A percentile compares a stretch with the other conserved stretches of the same genome.
phyloP scores from a whole-genome alignment of 1,140 invertebrate species.

The Hirudo medicinalis region DNA sequence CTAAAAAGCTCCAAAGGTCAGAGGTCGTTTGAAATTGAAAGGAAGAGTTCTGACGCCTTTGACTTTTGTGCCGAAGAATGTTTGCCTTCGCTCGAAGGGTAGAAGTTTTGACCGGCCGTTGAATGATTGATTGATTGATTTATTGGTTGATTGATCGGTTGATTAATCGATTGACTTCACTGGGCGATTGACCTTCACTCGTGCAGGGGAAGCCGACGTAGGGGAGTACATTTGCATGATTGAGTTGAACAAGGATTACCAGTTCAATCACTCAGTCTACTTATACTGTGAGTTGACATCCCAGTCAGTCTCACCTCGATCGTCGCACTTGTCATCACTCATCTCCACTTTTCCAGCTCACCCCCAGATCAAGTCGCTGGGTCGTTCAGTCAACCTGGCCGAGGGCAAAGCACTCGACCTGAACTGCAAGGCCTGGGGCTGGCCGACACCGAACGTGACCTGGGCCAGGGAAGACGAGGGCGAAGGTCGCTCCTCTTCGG shows the following conservation, averaged over 20 bases:
- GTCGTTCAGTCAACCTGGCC: slow-evolving; percentile 7
- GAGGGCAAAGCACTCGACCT: slow-evolving; percentile 5
- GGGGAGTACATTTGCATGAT: slow-evolving; percentile 10
- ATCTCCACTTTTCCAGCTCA: neutral
- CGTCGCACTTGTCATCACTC: neutral
- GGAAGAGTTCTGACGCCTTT: too few species aligned
- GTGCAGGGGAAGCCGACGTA: slow-evolving; percentile 11
- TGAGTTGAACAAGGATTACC: slow-evolving; percentile 6
- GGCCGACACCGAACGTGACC: slow-evolving; percentile 14
- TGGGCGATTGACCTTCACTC: neutral
- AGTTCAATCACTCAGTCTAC: slow-evolving; percentile 7
- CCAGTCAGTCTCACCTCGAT: neutral
- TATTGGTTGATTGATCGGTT: too few species aligned
- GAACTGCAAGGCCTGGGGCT: slow-evolving; percentile 14
- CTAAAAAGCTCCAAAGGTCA: too few species aligned
- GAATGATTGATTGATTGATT: too few species aligned
- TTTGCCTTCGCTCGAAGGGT: too few species aligned
- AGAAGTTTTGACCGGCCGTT: too few species aligned
- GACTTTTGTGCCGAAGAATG: too few species aligned
- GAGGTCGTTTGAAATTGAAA: too few species aligned
- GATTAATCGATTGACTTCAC: too few species aligned
- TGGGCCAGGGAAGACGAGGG: neutral
- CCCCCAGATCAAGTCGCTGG: slow-evolving; percentile 11
- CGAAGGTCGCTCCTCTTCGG: neutral
- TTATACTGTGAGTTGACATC: slow-evolving; percentile 5